Percentiles rank a stretch among this genome's conserved stretches.
phyloP scores from a whole-genome alignment of 2,113 vertebrate species.

The Pyrgilauda ruficollis region DNA sequence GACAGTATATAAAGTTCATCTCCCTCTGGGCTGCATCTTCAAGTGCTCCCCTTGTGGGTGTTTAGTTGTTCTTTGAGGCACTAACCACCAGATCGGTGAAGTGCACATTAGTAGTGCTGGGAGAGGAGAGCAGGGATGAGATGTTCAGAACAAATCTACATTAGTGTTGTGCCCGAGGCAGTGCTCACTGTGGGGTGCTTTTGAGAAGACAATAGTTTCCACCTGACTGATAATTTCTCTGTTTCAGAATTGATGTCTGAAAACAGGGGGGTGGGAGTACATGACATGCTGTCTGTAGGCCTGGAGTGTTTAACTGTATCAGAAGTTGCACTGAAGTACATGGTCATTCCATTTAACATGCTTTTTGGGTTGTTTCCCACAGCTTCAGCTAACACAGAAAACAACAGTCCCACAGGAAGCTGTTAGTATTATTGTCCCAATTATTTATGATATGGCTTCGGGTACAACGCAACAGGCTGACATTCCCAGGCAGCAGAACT shows the following conservation, averaged over 20 bases:
- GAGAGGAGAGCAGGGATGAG: not conserved
- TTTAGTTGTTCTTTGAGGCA: not conserved
- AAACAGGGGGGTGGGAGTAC: not conserved
- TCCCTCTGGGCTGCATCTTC: not conserved
- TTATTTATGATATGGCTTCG: conserved; percentile 98
- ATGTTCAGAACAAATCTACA: not conserved
- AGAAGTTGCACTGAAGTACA: not conserved
- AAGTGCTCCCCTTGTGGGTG: not conserved
- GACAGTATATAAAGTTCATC: not conserved
- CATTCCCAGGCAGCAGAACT: conserved; percentile 97
- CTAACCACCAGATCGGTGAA: not conserved
- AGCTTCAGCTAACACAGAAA: conserved; percentile 98
- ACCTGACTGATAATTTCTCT: not conserved
- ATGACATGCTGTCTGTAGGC: not conserved
- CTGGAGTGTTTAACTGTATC: not conserved
- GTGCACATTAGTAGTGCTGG: not conserved
- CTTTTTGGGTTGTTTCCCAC: not conserved
- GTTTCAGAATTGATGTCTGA: not conserved
- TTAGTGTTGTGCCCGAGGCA: not conserved
- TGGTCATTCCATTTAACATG: not conserved
- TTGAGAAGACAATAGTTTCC: not conserved
- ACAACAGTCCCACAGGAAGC: conserved; percentile 88
- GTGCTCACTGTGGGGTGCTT: not conserved
- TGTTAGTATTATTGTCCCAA: conserved; percentile 96
- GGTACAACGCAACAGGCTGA: conserved; percentile 98